Percentiles rank a stretch among this genome's conserved stretches.
Conservation (phyloP, 2,888 invertebrate species). For the Magallana nippona region DNA sequence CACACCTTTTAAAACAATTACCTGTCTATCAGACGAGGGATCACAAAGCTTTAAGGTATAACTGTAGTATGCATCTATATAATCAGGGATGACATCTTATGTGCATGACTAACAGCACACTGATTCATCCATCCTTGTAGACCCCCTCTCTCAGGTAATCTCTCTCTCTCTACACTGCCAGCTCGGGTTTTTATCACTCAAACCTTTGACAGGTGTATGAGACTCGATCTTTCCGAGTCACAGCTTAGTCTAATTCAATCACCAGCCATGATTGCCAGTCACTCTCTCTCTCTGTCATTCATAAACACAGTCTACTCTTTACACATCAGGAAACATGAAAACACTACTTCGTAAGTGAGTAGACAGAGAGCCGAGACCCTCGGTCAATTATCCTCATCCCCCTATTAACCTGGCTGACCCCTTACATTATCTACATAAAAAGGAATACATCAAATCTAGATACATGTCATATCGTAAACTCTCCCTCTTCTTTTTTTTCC, state of each 20-base stretch:
- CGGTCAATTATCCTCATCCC: neutral
- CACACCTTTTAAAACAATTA: conserved; percentile 13
- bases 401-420: conserved; percentile 12
- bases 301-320: neutral
- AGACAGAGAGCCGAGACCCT: neutral
- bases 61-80: neutral
- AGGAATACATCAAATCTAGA: neutral
- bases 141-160: too few species aligned
- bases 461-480: neutral
- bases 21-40: neutral
- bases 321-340: neutral
- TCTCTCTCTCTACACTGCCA: too few species aligned
- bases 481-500: neutral
- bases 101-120: conserved; percentile 12
- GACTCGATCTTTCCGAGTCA: conserved; percentile 29
- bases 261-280: neutral
- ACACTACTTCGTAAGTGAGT: neutral
- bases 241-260: conserved; percentile 6
- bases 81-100: conserved; percentile 7
- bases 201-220: conserved; percentile 4
- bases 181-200: neutral
- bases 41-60: neutral
- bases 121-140: conserved; percentile 10
- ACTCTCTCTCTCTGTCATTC: neutral
- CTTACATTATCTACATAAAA: neutral